These are phyloP conservation scores for Alfaro cultratus DNA, from an alignment of 2,797 vertebrate species.

Conservation along the genomic window DNA sequence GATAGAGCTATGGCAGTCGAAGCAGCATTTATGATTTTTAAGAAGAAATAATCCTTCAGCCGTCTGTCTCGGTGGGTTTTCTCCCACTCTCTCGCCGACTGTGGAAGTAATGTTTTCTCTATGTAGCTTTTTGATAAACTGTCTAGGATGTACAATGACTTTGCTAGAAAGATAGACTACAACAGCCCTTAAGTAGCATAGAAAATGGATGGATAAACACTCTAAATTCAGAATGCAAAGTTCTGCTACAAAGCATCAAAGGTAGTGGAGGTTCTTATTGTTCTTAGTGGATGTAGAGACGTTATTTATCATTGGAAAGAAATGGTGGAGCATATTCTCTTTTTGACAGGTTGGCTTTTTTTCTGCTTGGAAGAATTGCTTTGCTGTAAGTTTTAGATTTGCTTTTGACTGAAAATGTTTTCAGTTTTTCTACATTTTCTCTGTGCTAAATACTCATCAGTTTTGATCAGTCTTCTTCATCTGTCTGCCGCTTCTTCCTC, in stretches of 20 bases:
- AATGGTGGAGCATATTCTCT: conserved; percentile 12
- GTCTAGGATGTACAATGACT: conserved; percentile 7
- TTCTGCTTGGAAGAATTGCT: conserved; percentile 35
- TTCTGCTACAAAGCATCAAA: conserved; percentile 31
- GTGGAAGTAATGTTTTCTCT: conserved; percentile 22
- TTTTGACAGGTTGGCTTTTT: conserved; percentile 21
- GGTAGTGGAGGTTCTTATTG: conserved; percentile 26
- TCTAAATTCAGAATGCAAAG: not conserved
- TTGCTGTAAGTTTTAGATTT: conserved; percentile 33
- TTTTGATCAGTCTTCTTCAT: conserved; percentile 34
- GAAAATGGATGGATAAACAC: conserved; percentile 14
- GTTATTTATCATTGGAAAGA: conserved; percentile 39
- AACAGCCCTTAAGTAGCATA: not conserved
- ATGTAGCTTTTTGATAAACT: conserved; percentile 18
- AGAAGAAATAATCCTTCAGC: conserved; percentile 40
- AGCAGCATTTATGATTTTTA: conserved; percentile 44
- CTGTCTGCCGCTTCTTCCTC: conserved; percentile 17
- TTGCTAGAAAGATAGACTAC: conserved; percentile 2
- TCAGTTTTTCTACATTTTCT: conserved; percentile 13
- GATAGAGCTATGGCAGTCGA: conserved; percentile 49
- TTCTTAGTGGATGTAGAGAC: conserved; percentile 23
- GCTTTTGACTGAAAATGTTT: conserved; percentile 37
- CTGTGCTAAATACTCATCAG: conserved; percentile 23
- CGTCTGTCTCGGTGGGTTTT: conserved; percentile 18
- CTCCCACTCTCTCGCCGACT: conserved; percentile 15